phyloP scores from a whole-genome alignment of 2,797 vertebrate species.

The Hippoglossus hippoglossus region DNA sequence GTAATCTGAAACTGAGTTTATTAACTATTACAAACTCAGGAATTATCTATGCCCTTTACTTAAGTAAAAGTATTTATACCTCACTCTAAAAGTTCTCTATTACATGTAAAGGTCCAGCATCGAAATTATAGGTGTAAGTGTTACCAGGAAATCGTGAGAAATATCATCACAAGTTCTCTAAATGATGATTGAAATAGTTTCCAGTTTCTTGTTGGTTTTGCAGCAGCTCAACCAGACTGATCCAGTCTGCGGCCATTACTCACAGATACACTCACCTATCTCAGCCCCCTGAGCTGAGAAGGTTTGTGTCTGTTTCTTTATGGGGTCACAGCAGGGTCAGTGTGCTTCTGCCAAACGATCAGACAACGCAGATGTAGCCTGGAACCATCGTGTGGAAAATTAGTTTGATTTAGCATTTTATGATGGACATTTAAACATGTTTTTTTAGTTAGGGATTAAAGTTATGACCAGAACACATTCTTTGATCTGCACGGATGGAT shows the following conservation, averaged over 20 bases:
- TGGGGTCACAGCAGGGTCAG: not conserved
- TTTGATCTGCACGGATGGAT: not conserved
- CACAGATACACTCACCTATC: not conserved
- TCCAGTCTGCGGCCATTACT: not conserved
- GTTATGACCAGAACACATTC: not conserved
- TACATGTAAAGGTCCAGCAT: too few species aligned
- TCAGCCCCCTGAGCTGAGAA: not conserved
- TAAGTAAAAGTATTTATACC: not conserved
- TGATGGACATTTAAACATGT: not conserved
- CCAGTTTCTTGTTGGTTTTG: not conserved
- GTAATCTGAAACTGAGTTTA: too few species aligned
- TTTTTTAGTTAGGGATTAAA: not conserved
- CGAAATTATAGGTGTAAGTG: too few species aligned
- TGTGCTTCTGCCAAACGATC: not conserved
- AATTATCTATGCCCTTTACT: not conserved
- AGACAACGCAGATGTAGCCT: not conserved
- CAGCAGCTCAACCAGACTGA: not conserved
- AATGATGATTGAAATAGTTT: not conserved
- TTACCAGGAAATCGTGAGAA: not conserved
- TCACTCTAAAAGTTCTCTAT: not conserved
- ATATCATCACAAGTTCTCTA: not conserved
- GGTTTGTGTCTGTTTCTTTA: not conserved
- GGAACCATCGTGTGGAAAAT: not conserved
- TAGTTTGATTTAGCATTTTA: not conserved
- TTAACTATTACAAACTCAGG: not conserved